Conservation (phyloP, 1,140 invertebrate genomes). For the Elysia chlorotica region DNA sequence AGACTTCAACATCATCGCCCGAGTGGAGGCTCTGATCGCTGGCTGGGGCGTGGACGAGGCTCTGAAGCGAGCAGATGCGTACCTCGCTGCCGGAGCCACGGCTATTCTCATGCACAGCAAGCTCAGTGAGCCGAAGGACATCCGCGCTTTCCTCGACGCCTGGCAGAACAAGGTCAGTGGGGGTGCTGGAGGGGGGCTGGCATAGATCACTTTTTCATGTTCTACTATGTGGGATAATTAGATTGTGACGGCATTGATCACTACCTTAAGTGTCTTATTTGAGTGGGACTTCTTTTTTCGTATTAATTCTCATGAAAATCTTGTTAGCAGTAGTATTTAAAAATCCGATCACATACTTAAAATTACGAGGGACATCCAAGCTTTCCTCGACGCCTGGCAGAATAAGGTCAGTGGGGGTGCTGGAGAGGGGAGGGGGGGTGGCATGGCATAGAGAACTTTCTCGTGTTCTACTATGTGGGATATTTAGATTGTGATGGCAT, state of each 20-base stretch:
- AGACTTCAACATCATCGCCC: conserved; percentile 64
- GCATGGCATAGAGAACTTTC: neutral
- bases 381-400: no score
- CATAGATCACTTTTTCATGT: neutral
- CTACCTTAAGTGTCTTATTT: no score
- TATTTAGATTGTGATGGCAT: no score
- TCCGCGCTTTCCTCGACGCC: conserved; percentile 63
- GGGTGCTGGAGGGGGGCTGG: no score
- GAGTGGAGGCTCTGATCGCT: conserved; percentile 65
- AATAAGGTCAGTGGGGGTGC: neutral
- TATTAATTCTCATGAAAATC: no score
- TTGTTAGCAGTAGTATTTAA: no score
- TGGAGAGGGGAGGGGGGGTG: neutral
- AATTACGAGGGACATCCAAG: neutral
- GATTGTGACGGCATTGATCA: no score
- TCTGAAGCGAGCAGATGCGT: conserved; percentile 62
- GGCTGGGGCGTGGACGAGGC: conserved; percentile 64
- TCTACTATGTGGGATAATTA: neutral
- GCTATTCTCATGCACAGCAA: conserved; percentile 65
- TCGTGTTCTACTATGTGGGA: neutral
- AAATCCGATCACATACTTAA: no score
- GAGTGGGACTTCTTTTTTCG: no score
- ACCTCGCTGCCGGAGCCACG: conserved; percentile 63
- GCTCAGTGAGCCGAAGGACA: conserved; percentile 62
- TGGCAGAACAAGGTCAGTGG: conserved; percentile 64